These are phyloP conservation scores for Brachyalestes nurse DNA, from an alignment of 2,797 vertebrate species.

Conservation along the genomic window DNA sequence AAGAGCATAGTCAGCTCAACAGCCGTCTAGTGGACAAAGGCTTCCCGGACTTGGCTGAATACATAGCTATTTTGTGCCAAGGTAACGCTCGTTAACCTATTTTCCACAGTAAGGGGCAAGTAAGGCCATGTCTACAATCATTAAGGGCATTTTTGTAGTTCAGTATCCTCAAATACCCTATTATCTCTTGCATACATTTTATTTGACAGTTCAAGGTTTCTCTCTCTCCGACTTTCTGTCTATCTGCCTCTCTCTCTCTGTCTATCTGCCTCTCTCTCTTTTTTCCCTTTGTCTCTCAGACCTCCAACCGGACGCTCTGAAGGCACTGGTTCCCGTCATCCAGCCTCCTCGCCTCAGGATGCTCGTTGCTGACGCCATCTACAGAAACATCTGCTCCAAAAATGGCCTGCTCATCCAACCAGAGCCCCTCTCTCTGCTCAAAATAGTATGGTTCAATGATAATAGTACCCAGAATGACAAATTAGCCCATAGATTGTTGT, in stretches of 20 bases:
- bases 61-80: constrained; percentile 84
- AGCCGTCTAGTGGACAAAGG: constrained; percentile 80
- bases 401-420: constrained; percentile 72
- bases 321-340: constrained; percentile 81
- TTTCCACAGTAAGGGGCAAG: constrained; percentile 1
- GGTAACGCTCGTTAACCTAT: constrained; percentile 73
- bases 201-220: too few species aligned
- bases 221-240: too few species aligned
- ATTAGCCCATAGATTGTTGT: not conserved
- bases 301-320: constrained; percentile 75
- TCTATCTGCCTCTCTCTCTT: not conserved
- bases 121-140: not conserved
- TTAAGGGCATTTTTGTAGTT: not conserved
- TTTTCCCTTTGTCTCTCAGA: constrained; percentile 69
- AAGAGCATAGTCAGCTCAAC: constrained; percentile 84
- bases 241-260: too few species aligned
- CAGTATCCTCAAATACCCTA: not conserved
- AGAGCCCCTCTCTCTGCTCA: constrained; percentile 85
- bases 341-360: constrained; percentile 86
- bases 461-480: not conserved
- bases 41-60: constrained; percentile 82
- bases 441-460: constrained; percentile 82
- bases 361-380: constrained; percentile 87
- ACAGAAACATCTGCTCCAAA: constrained; percentile 83
- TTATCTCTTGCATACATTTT: not conserved